Conservation (phyloP, 1,140 invertebrate species). For the Lepidurus apus region DNA sequence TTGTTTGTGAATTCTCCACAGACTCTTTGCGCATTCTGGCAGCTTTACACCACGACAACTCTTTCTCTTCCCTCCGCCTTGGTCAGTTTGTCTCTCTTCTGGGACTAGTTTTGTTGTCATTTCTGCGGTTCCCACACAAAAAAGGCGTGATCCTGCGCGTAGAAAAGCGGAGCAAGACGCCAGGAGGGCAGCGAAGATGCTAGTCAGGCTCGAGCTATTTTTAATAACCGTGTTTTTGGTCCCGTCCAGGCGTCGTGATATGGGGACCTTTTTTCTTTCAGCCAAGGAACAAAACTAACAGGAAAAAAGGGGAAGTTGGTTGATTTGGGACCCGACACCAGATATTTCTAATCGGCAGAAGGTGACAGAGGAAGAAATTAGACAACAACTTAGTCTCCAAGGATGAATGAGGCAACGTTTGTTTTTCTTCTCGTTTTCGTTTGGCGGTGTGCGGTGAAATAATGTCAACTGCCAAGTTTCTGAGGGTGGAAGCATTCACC, state of each 20-base stretch:
- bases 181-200: background rate
- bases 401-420: constrained; percentile 6
- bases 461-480: background rate
- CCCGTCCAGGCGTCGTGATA: background rate
- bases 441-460: background rate
- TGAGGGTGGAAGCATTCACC: background rate
- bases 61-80: background rate
- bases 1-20: background rate
- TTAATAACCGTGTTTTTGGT: background rate
- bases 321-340: background rate
- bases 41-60: background rate
- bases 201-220: constrained; percentile 6
- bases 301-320: background rate
- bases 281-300: background rate
- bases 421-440: background rate
- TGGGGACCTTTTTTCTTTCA: too few relatives aligned
- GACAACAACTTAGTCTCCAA: background rate
- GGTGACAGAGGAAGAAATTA: background rate
- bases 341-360: background rate
- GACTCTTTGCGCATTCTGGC: constrained; percentile 13
- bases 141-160: background rate
- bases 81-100: background rate
- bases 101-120: background rate
- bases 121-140: background rate
- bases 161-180: background rate